Evolutionary conservation across 2,888 invertebrate genomes (phyloP).

Genomic region (Trichacis sp.): DNA sequence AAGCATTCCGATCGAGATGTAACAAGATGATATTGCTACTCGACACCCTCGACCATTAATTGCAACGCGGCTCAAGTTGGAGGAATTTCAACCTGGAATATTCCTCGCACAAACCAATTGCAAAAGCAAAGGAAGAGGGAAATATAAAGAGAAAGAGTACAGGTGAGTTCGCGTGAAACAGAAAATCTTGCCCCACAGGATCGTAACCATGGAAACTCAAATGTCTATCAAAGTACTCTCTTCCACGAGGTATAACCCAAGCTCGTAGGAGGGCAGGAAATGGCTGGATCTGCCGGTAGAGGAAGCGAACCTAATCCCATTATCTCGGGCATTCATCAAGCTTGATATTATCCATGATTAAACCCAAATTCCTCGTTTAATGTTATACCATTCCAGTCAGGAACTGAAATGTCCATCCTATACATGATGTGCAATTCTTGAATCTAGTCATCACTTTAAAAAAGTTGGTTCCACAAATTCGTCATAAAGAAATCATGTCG

Average conservation of each 20-base stretch:
- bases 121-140: background rate
- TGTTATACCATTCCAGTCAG: background rate
- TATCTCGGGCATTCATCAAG: background rate
- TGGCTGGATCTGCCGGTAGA: background rate
- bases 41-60: conserved; percentile 52
- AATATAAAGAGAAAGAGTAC: background rate
- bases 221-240: background rate
- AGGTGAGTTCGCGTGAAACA: background rate
- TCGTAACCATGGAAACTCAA: conserved; percentile 8
- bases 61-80: conserved; percentile 37
- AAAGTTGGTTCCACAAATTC: no score
- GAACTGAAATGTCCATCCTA: no score
- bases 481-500: no score
- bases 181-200: background rate
- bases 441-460: no score
- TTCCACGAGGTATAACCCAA: background rate
- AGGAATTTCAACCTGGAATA: conserved; percentile 27
- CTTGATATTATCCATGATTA: background rate
- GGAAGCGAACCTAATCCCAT: conserved; percentile 11
- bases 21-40: conserved; percentile 66
- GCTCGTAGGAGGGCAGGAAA: background rate
- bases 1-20: conserved; percentile 65
- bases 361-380: background rate
- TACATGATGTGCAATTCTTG: no score
- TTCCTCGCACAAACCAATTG: conserved; percentile 14